These are phyloP conservation scores for Carabus problematicus DNA, from an alignment of 2,888 invertebrate species.

Conservation along the genomic window DNA sequence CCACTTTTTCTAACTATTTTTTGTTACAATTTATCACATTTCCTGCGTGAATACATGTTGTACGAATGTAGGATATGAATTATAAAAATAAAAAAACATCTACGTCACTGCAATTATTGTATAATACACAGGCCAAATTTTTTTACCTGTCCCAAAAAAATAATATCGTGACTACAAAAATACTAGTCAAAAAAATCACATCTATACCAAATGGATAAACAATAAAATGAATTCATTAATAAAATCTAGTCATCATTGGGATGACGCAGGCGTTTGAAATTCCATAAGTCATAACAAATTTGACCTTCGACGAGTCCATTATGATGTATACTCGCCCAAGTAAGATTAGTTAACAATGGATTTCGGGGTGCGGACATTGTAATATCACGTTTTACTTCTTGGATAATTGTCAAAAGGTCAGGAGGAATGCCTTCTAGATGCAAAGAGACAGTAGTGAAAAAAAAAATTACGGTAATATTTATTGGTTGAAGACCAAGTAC, in stretches of 20 bases:
- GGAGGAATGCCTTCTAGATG: too few species aligned
- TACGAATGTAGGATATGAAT: not conserved
- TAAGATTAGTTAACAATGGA: too few species aligned
- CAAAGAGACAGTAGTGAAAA: too few species aligned
- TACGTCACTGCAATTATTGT: not conserved
- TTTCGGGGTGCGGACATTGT: too few species aligned
- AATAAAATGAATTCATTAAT: slow-evolving; percentile 8
- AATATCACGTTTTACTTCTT: too few species aligned
- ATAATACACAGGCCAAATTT: not conserved
- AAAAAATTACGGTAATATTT: too few species aligned
- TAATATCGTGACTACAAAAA: not conserved
- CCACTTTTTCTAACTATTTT: too few species aligned
- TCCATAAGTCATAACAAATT: slow-evolving; percentile 12
- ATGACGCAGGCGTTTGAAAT: not conserved
- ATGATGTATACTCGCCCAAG: not conserved
- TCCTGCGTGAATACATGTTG: too few species aligned
- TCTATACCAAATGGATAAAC: not conserved
- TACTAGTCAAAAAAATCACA: not conserved
- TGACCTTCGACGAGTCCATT: slow-evolving; percentile 1
- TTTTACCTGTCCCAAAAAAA: not conserved
- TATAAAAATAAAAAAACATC: too few species aligned
- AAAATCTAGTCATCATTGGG: not conserved
- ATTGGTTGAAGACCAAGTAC: too few species aligned
- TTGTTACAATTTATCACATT: too few species aligned
- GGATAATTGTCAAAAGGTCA: too few species aligned